Conservation (phyloP, 2,888 invertebrate genomes). For the Rhagium mordax region DNA sequence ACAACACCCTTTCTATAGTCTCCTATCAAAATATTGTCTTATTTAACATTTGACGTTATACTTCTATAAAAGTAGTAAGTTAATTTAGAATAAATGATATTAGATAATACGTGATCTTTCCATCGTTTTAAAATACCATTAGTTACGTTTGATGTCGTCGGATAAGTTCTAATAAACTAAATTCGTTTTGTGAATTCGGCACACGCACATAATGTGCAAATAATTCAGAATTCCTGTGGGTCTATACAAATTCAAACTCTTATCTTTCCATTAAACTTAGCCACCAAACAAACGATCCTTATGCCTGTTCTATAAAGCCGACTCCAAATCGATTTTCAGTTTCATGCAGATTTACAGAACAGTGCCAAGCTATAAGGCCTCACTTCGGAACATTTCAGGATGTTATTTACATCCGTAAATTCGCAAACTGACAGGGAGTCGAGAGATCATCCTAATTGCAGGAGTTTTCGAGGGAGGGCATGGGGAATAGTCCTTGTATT, state of each 20-base stretch:
- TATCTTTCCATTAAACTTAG: constrained; percentile 27
- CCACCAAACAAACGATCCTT: constrained; percentile 7
- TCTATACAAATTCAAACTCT: constrained; percentile 16
- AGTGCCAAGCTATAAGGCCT: background rate
- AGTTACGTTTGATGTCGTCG: background rate
- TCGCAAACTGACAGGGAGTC: constrained; percentile 34
- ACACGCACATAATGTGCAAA: background rate
- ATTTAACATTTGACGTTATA: too few relatives aligned
- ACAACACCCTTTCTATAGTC: too few relatives aligned
- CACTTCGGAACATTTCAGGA: constrained; percentile 22
- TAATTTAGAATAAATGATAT: too few relatives aligned
- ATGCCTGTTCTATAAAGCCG: constrained; percentile 9
- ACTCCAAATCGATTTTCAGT: constrained; percentile 29
- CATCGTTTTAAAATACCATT: background rate
- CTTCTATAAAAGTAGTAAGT: too few relatives aligned
- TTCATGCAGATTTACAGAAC: constrained; percentile 31
- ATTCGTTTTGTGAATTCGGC: background rate
- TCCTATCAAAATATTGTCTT: too few relatives aligned
- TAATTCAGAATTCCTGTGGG: constrained; percentile 1
- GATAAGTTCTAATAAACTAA: background rate
- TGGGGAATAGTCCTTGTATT: constrained; percentile 13
- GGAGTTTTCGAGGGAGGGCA: constrained; percentile 25
- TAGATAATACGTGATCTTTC: too few relatives aligned
- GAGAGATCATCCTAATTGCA: constrained; percentile 40
- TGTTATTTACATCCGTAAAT: constrained; percentile 30